Base-by-base conservation (phyloP, 2,113 vertebrate species). In the Eubucco bourcierii region DNA sequence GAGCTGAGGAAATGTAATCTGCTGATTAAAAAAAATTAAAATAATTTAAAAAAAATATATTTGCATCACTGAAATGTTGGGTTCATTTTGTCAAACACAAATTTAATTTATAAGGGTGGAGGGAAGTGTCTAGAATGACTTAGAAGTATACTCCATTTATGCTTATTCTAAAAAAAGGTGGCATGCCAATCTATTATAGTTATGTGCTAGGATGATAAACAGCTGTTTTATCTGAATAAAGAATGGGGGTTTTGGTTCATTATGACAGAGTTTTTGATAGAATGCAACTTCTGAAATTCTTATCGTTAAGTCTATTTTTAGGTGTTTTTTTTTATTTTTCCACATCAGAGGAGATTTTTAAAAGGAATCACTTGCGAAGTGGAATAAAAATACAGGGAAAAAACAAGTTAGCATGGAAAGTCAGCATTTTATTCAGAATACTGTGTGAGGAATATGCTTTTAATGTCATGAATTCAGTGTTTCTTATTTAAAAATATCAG, bases 281-380 rank as follows among this genome's bases (percentile, higher is more conserved):
- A 82, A 65, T 52, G n/a, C 33, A 80, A 72, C 28, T 80, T 90
- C 46, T 82, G 65, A 92, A 91, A 67, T 65, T 25, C 6, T 6
- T 58, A 20, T 80, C 77, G 90, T 90, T 89, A 68, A 80, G 85
- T 81, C 60, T 92, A 31, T 81, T 67, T 94, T 94, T 89, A 87
- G 63, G 7, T 34, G 5, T 80, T 77, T 39, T 25, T 83, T 78
- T 89, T 90, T n/a, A 31, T 65, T 63, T 71, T 84, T 39, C 21
- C 24, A 65, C 37, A 9, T 55, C 44, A 80, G 15, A 72, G 4
- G 9, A 78, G 13, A 73, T 71, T 81, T 20, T 86, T 31, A 70
- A 64, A 79, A 68, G n/a, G 31, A 74, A 72, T 74, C 71, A 55
- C 71, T 76, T 41, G 46, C 61, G 23, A 66, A 64, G 20, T 46